Conservation (phyloP, 1,140 invertebrate genomes). For the Penaeus chinensis region DNA sequence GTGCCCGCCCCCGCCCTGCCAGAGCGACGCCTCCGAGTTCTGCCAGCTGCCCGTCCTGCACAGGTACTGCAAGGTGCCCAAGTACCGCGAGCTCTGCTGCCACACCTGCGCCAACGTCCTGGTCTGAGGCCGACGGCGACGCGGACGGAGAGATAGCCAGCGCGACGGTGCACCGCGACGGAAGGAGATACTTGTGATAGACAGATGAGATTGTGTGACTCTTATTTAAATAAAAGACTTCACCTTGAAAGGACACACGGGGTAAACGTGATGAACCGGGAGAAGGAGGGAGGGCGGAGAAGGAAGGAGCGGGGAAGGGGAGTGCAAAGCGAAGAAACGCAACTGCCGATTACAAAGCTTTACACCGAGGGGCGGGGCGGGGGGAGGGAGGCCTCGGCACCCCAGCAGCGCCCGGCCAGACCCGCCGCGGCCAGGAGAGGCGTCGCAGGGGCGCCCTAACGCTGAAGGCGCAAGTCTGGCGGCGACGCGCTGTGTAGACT, state of each 20-base stretch:
- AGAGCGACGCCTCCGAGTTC: slow-evolving; percentile 69
- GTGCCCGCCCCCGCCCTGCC: slow-evolving; percentile 66
- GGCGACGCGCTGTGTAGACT: no score
- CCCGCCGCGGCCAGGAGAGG: no score
- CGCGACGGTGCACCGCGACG: not conserved
- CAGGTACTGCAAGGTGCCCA: slow-evolving; percentile 72
- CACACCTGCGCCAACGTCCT: slow-evolving; percentile 68
- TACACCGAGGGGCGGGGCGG: not conserved
- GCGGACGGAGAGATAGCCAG: not conserved
- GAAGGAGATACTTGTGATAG: not conserved
- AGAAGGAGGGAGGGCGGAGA: not conserved
- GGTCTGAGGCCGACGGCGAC: not conserved
- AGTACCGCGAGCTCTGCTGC: slow-evolving; percentile 73
- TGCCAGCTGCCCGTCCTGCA: slow-evolving; percentile 69
- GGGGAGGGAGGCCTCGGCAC: no score
- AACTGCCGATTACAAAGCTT: not conserved
- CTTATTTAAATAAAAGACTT: not conserved
- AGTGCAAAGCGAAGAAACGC: not conserved
- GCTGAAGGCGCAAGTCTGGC: no score
- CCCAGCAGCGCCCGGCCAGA: no score
- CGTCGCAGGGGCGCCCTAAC: no score
- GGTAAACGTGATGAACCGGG: not conserved
- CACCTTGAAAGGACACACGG: not conserved
- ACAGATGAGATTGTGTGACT: not conserved
- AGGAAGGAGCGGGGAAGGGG: not conserved